A percentile compares a stretch with the other conserved stretches of the same genome.
These are phyloP conservation scores for Nipponia nippon DNA, from an alignment of 2,113 vertebrate species.

Conservation along the genomic window DNA sequence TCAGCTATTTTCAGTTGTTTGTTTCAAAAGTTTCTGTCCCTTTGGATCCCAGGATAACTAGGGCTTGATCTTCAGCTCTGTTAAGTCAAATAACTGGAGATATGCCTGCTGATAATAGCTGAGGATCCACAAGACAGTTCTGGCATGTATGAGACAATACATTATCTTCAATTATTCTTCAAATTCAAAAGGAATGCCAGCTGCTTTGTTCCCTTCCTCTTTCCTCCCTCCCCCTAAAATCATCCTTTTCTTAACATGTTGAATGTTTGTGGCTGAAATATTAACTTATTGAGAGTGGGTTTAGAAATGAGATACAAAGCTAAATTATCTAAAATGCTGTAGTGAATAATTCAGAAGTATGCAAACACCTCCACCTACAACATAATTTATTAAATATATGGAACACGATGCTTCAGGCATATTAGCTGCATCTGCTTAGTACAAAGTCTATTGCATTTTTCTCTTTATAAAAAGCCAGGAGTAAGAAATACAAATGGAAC, in stretches of 20 bases:
- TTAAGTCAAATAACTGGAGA: not conserved
- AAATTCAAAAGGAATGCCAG: not conserved
- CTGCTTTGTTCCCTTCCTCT: not conserved
- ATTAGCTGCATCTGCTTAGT: not conserved
- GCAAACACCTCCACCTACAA: slow-evolving; percentile 13
- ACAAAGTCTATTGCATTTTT: not conserved
- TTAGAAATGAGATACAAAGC: not conserved
- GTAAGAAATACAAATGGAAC: not conserved
- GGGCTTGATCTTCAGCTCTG: not conserved
- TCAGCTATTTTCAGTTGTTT: not conserved
- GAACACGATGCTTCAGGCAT: not conserved
- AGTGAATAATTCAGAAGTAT: slow-evolving; percentile 31
- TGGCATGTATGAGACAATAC: not conserved
- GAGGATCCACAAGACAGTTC: not conserved
- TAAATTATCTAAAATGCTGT: not conserved
- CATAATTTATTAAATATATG: slow-evolving; percentile 12
- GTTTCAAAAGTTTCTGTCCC: not conserved
- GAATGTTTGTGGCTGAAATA: not conserved
- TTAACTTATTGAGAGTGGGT: not conserved
- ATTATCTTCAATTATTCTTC: not conserved
- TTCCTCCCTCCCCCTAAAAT: not conserved
- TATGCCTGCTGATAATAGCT: not conserved
- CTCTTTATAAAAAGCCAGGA: not conserved
- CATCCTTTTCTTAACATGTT: not conserved
- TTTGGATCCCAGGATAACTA: not conserved